Percentiles rank a stretch among this genome's conserved stretches.
phyloP scores from a whole-genome alignment of 1,140 invertebrate genomes.

The Microplitis demolitor region DNA sequence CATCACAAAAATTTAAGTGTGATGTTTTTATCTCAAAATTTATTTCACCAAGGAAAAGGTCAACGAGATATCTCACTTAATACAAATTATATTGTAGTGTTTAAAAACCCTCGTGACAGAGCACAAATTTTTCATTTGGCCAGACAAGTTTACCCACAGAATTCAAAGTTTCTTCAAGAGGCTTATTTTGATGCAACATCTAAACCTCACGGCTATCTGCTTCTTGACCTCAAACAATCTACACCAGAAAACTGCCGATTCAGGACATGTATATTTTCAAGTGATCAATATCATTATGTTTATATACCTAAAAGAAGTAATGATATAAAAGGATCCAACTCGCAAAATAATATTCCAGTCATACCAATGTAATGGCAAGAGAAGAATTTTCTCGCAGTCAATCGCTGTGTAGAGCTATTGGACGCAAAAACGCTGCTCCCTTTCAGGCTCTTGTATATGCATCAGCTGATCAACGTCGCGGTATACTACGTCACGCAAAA shows the following conservation, averaged over 20 bases:
- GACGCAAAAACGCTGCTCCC: too few species aligned
- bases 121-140: conserved; percentile 50
- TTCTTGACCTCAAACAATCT: conserved; percentile 45
- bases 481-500: too few species aligned
- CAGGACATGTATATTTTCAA: conserved; percentile 27
- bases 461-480: too few species aligned
- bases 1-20: conserved; percentile 9
- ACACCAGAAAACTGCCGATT: conserved; percentile 38
- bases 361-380: too few species aligned
- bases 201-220: conserved; percentile 43
- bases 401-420: too few species aligned
- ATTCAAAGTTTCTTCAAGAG: conserved; percentile 46
- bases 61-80: conserved; percentile 27
- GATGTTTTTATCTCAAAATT: neutral
- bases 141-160: conserved; percentile 27
- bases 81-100: conserved; percentile 26
- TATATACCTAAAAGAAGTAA: conserved; percentile 22
- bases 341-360: too few species aligned
- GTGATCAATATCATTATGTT: conserved; percentile 18
- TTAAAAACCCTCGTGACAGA: conserved; percentile 55
- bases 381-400: too few species aligned
- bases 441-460: too few species aligned
- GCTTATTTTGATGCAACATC: conserved; percentile 44
- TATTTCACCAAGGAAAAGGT: too few species aligned
- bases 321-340: too few species aligned